Conservation (phyloP, 2,113 vertebrate genomes). For the Fulica atra region DNA sequence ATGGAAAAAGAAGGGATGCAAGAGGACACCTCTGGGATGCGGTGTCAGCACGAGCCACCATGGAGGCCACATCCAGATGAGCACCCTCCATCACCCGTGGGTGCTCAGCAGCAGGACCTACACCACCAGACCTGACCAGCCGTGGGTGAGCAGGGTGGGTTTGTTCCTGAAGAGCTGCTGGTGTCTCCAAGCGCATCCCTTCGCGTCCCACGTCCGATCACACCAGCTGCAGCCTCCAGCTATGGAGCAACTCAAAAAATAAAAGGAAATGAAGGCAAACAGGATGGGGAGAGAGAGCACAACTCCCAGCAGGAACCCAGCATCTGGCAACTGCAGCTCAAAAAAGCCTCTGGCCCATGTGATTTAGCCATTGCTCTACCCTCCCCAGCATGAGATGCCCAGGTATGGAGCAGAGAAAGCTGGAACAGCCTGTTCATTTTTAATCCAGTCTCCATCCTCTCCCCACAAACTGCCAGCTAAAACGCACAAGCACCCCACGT, state of each 20-base stretch:
- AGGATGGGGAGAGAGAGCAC: background rate
- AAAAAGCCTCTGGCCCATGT: background rate
- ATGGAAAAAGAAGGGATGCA: background rate
- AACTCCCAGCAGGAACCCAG: background rate
- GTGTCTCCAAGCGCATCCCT: background rate
- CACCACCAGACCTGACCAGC: background rate
- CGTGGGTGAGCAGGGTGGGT: background rate
- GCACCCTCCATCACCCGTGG: background rate
- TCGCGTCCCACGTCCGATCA: fast-evolving
- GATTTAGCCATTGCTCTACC: constrained; percentile 9
- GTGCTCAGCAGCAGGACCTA: background rate
- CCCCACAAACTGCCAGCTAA: background rate
- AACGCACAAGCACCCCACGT: background rate
- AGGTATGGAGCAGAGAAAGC: background rate
- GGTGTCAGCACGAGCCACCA: background rate
- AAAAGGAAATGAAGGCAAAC: background rate
- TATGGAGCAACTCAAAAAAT: fast-evolving
- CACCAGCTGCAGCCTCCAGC: background rate
- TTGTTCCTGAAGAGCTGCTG: background rate
- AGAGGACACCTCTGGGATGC: background rate
- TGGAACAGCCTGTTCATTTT: background rate
- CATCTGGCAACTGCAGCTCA: background rate
- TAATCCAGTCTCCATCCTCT: background rate
- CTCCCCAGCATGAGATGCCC: background rate
- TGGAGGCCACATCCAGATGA: background rate